Evolutionary conservation across 2,888 invertebrate genomes (phyloP).

Genomic region (Aproaerema taeniolella): DNA sequence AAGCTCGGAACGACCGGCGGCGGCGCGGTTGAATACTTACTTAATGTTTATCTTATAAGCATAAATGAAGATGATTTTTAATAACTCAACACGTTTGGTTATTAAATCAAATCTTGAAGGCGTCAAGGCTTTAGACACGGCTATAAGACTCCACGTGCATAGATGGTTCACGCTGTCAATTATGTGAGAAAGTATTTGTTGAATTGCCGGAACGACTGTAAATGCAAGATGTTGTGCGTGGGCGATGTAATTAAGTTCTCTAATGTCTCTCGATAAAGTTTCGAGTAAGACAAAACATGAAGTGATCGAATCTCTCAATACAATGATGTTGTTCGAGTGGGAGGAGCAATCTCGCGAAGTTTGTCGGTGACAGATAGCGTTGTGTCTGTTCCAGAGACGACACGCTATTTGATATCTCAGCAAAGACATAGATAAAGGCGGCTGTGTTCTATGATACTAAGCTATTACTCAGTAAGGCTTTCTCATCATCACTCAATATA

Average conservation of each 20-base stretch:
- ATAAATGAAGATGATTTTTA: conserved; percentile 58
- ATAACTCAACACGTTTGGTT: conserved; percentile 51
- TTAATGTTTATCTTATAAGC: conserved; percentile 63
- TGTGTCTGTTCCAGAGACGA: neutral
- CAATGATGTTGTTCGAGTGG: too few species aligned
- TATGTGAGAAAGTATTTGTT: conserved; percentile 30
- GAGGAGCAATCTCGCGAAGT: conserved; percentile 1
- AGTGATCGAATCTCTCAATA: too few species aligned
- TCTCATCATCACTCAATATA: too few species aligned
- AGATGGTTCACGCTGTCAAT: conserved; percentile 28
- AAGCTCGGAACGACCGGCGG: conserved; percentile 43
- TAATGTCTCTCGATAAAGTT: conserved; percentile 13
- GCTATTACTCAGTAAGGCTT: too few species aligned
- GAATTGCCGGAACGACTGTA: conserved; percentile 4
- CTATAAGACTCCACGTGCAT: conserved; percentile 26
- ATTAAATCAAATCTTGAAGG: conserved; percentile 45
- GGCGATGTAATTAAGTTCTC: conserved; percentile 20
- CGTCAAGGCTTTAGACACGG: conserved; percentile 35
- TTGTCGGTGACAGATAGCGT: neutral
- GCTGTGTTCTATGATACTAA: neutral
- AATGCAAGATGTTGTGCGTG: conserved; percentile 13
- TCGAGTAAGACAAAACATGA: conserved; percentile 14
- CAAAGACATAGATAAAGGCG: neutral
- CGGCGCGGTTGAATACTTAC: conserved; percentile 45
- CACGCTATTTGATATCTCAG: neutral